phyloP scores from a whole-genome alignment of 2,113 vertebrate genomes.

The Leucopsar rothschildi region DNA sequence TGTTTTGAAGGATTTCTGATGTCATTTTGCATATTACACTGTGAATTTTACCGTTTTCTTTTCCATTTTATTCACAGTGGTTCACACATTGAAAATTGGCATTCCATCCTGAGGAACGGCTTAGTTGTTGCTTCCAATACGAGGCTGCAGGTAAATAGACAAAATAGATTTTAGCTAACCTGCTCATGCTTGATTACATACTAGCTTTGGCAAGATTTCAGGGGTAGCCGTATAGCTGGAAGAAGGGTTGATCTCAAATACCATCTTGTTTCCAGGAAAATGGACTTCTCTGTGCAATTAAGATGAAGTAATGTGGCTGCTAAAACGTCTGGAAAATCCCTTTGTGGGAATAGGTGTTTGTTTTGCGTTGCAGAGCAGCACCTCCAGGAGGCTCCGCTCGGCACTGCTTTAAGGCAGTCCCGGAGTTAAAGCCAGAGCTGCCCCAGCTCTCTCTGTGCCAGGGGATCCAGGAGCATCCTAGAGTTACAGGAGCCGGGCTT shows the following conservation, averaged over 20 bases:
- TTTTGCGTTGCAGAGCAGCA: not conserved
- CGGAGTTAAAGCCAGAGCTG: not conserved
- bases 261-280: not conserved
- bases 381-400: not conserved
- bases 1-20: not conserved
- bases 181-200: not conserved
- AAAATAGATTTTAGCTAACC: not conserved
- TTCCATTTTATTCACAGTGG: conserved; percentile 74
- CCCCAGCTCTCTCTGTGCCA: not conserved
- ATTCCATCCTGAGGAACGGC: conserved; percentile 90
- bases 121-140: conserved; percentile 91
- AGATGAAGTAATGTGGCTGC: not conserved
- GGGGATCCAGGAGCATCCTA: not conserved
- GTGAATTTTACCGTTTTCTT: not conserved
- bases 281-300: not conserved
- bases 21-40: not conserved
- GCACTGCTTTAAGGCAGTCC: not conserved
- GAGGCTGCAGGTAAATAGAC: conserved; percentile 80
- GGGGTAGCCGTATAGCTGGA: not conserved
- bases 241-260: not conserved
- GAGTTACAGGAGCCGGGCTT: not conserved
- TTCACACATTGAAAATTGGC: conserved; percentile 92
- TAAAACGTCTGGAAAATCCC: not conserved
- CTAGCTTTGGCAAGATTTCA: not conserved
- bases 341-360: not conserved